A percentile compares a stretch with the other conserved stretches of the same genome.
phyloP scores from a whole-genome alignment of 2,888 invertebrate genomes.

The Corythucha ciliata region DNA sequence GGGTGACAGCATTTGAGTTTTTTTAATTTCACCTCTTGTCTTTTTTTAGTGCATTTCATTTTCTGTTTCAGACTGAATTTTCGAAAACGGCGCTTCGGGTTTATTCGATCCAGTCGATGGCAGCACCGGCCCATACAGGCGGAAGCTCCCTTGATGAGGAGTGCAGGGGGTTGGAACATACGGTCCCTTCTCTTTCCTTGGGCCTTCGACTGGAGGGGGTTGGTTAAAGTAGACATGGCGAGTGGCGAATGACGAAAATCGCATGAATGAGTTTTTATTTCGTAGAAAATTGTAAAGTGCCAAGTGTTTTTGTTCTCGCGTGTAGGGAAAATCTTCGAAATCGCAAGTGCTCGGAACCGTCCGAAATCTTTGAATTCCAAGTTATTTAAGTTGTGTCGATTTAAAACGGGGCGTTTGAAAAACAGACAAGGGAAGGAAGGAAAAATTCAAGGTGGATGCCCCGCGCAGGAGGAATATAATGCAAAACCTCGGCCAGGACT shows the following conservation, averaged over 20 bases:
- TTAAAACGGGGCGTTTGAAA: not conserved
- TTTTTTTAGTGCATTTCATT: too few species aligned
- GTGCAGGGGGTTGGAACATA: not conserved
- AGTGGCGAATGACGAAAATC: slow-evolving; percentile 44
- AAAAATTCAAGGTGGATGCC: not conserved
- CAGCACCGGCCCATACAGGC: too few species aligned
- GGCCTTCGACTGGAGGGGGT: slow-evolving; percentile 23
- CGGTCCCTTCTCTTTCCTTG: not conserved
- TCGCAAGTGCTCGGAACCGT: slow-evolving; percentile 10
- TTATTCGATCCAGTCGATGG: too few species aligned
- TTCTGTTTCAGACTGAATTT: too few species aligned
- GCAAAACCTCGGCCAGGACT: slow-evolving; percentile 80
- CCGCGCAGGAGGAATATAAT: slow-evolving; percentile 48
- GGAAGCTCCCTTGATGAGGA: not conserved
- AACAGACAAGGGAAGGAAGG: not conserved
- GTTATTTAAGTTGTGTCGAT: not conserved
- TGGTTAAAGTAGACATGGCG: slow-evolving; percentile 36
- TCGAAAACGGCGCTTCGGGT: too few species aligned
- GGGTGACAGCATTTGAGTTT: too few species aligned
- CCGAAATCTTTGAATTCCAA: not conserved
- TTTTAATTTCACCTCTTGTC: too few species aligned
- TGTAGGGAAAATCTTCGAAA: not conserved
- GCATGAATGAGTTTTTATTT: slow-evolving; percentile 35
- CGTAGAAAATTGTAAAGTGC: slow-evolving; percentile 24
- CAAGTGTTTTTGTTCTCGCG: slow-evolving; percentile 24